These are phyloP conservation scores for Bufo bufo DNA, from an alignment of 2,113 vertebrate genomes.

Conservation along the genomic window DNA sequence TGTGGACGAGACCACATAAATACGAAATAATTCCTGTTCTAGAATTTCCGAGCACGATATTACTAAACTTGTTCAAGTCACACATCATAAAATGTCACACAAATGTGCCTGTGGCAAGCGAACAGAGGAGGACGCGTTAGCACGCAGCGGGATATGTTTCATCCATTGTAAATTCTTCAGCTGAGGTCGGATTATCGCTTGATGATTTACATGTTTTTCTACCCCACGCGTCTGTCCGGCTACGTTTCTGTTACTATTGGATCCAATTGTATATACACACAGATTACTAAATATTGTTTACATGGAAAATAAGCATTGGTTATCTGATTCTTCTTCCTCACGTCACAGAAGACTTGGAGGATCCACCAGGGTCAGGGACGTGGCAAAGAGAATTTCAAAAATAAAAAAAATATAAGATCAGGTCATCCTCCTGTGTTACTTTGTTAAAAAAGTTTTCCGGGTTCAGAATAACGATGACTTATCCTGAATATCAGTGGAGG, in stretches of 20 bases:
- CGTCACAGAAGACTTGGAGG: background rate
- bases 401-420: background rate
- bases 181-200: background rate
- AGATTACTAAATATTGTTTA: background rate
- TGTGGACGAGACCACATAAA: too few relatives aligned
- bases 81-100: background rate
- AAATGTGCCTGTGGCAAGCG: background rate
- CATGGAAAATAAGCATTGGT: background rate
- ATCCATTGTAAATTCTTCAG: background rate
- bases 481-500: too few relatives aligned
- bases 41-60: background rate
- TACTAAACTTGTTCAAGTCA: background rate
- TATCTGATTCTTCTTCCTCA: background rate
- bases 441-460: too few relatives aligned
- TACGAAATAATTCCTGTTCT: background rate
- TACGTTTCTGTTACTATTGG: background rate
- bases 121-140: background rate
- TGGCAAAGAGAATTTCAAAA: background rate
- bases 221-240: background rate
- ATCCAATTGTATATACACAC: background rate
- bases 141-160: background rate
- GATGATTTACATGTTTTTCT: background rate
- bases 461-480: too few relatives aligned
- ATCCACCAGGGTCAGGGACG: background rate
- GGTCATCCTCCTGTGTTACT: too few relatives aligned